Evolutionary conservation across 2,113 vertebrate genomes (phyloP).

Genomic region (Petroica traversi): DNA sequence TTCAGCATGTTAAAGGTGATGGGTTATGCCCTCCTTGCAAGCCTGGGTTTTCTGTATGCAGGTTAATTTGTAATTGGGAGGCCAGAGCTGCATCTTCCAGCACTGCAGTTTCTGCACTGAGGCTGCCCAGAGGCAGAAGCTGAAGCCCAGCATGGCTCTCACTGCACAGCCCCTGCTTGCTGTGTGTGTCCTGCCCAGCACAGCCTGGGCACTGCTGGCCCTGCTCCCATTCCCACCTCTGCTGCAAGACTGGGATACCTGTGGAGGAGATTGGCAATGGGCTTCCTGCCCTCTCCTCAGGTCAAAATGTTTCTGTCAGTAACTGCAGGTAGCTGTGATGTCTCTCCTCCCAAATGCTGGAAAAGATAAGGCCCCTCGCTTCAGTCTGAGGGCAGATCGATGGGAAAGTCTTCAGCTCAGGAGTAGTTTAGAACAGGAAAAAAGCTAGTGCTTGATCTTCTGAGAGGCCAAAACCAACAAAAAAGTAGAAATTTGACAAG

Average conservation of each 20-base stretch:
- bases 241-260: not conserved
- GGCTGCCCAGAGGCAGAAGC: not conserved
- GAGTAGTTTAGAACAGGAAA: not conserved
- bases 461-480: not conserved
- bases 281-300: not conserved
- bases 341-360: not conserved
- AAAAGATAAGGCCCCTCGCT: accelerated
- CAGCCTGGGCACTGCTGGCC: not conserved
- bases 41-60: not conserved
- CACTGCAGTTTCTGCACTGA: not conserved
- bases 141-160: not conserved
- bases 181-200: not conserved
- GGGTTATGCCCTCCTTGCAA: not conserved
- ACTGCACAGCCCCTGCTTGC: accelerated
- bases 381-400: accelerated
- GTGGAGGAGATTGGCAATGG: not conserved
- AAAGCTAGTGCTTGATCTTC: not conserved
- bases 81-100: not conserved
- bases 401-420: not conserved
- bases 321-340: accelerated
- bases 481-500: not conserved
- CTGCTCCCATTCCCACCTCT: not conserved
- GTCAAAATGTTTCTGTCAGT: no score
- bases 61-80: not conserved
- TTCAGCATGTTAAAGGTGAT: not conserved